Conservation (phyloP, 2,113 vertebrate species). For the Ochotona curzoniae region DNA sequence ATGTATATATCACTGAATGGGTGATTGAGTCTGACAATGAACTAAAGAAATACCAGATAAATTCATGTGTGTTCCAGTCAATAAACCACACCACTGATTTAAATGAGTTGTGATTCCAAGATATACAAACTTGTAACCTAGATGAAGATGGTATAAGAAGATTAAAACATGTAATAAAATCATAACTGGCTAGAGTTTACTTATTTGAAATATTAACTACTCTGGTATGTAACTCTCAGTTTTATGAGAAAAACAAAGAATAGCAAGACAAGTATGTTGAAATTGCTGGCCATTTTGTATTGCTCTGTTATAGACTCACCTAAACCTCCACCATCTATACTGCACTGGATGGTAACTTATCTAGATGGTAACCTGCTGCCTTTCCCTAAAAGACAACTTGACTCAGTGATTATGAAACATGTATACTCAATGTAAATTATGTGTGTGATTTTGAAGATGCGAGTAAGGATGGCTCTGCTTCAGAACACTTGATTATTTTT, state of each 20-base stretch:
- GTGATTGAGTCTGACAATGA: not conserved
- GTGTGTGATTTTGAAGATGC: not conserved
- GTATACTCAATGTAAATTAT: not conserved
- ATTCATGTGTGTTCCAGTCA: not conserved
- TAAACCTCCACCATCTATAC: not conserved
- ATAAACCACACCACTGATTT: not conserved
- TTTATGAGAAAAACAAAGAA: not conserved
- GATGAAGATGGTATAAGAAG: not conserved
- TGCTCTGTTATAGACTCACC: not conserved
- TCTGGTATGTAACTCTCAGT: not conserved
- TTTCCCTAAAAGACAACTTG: too few species aligned
- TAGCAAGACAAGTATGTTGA: not conserved
- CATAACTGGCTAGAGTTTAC: not conserved
- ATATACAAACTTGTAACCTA: not conserved
- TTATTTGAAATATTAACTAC: not conserved
- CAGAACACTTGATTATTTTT: too few species aligned
- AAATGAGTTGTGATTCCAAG: not conserved
- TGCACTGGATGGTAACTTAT: not conserved
- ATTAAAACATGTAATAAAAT: conserved; percentile 7
- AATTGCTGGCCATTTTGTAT: not conserved
- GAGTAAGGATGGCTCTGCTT: not conserved
- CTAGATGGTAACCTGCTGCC: too few species aligned
- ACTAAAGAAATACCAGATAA: not conserved
- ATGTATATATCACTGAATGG: not conserved
- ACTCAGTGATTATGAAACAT: too few species aligned